phyloP scores from a whole-genome alignment of 30 jellyfish, hydroid and myxozoan species.

The Rhopilema esculentum region DNA sequence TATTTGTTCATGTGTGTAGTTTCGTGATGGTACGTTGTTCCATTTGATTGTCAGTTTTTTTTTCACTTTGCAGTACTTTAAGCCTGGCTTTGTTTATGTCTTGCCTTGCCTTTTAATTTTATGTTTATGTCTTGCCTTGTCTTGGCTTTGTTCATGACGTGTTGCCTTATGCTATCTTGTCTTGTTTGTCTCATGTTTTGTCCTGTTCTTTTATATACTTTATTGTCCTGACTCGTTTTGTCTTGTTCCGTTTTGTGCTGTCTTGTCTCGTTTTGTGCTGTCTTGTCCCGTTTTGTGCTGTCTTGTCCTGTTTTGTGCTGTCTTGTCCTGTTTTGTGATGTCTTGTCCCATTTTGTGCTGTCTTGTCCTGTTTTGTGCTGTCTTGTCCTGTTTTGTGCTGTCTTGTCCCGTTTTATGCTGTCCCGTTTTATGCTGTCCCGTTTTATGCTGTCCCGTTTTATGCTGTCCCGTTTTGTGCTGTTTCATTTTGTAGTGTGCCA shows the following conservation, averaged over 20 bases:
- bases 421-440: not conserved
- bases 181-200: not conserved
- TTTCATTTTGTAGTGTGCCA: not conserved
- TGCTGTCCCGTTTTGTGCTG: not conserved
- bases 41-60: too few species aligned
- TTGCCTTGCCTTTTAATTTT: not conserved
- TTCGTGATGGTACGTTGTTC: too few species aligned
- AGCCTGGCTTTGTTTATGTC: not conserved
- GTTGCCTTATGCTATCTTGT: not conserved
- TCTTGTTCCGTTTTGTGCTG: not conserved
- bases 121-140: not conserved
- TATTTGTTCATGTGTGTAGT: too few species aligned
- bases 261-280: not conserved
- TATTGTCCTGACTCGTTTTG: not conserved
- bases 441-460: not conserved
- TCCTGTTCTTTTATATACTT: not conserved
- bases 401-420: not conserved
- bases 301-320: not conserved
- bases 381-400: not conserved
- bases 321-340: not conserved
- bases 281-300: not conserved
- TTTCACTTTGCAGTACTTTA: too few species aligned
- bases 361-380: not conserved
- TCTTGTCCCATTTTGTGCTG: slow-evolving; percentile 2
- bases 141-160: not conserved